Base-by-base conservation (phyloP, 2,888 invertebrate species). In the Chrysolina oricalcia region DNA sequence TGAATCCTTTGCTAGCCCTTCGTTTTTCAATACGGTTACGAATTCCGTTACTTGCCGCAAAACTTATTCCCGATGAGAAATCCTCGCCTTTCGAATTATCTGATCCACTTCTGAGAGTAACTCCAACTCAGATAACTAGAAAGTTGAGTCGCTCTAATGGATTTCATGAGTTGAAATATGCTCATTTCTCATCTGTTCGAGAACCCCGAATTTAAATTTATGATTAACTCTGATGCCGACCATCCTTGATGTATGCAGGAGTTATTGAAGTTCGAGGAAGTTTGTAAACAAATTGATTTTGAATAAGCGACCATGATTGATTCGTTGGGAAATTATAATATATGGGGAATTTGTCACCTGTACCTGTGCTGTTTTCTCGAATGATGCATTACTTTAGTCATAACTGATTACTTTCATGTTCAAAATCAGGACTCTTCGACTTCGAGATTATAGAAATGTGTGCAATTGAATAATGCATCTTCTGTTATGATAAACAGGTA, bases 101-200 rank as follows among this genome's bases (percentile, higher is more conserved):
- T 62, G 62, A 62, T 73, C 73, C 63, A 73, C 63, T 59, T 48
- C 59, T 35, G 76, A 78, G 79, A 80, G 80, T 79, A 72, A 75
- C 78, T 75, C 76, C 78, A 78, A 81, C 73, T 81, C 63, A 21
- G 41, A 83, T 83, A 83, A 83, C 81, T 76, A 75, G 79, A 84
- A 85, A 85, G 83, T 85, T 85, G 82, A 81, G 79, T 81, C 80
- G 81, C 80, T 82, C 83, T 85, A 85, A 85, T 85, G 85, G 84
- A 84, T 84, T 85, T 85, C 79, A 80, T 80, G 80, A 81, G 84
- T 84, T 83, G 82, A 84, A 85, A 75, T 84, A 85, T 85, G 84
- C 84, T 84, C 82, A 80, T 83, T 84, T 82, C 82, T 81, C 82
- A 81, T 84, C 81, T 79, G 79, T 80, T 27, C 35, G 59, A 35